These are phyloP conservation scores for Antheraea pernyi DNA, from an alignment of 1,140 invertebrate genomes.

Conservation along the genomic window DNA sequence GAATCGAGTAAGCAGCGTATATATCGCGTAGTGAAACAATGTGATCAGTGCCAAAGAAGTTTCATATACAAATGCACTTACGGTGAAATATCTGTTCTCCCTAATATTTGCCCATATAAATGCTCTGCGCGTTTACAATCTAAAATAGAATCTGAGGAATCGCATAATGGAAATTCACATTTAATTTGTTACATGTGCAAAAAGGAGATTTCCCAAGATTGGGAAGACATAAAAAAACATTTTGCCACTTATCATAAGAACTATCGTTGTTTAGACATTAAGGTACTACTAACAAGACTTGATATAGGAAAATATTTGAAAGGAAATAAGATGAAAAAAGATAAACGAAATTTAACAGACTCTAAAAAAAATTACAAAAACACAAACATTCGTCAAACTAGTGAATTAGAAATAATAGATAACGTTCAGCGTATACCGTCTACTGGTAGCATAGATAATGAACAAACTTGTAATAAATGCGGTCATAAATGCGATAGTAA, in stretches of 20 bases:
- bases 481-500: slow-evolving; percentile 73
- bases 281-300: slow-evolving; percentile 43
- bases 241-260: slow-evolving; percentile 49
- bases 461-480: slow-evolving; percentile 75
- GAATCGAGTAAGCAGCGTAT: slow-evolving; percentile 21
- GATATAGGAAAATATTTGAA: slow-evolving; percentile 32
- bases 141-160: slow-evolving; percentile 12
- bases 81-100: slow-evolving; percentile 37
- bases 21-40: slow-evolving; percentile 50
- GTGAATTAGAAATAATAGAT: slow-evolving; percentile 22
- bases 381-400: slow-evolving; percentile 11
- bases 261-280: slow-evolving; percentile 53
- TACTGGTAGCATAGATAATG: not conserved
- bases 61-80: slow-evolving; percentile 52
- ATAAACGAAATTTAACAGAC: slow-evolving; percentile 4
- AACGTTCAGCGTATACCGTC: slow-evolving; percentile 9
- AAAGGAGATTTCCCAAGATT: slow-evolving; percentile 43
- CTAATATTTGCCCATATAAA: slow-evolving; percentile 50
- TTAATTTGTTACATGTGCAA: slow-evolving; percentile 59
- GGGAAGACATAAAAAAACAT: slow-evolving; percentile 59
- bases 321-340: slow-evolving; percentile 25
- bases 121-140: slow-evolving; percentile 29
- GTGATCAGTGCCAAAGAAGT: slow-evolving; percentile 49
- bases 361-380: slow-evolving; percentile 21
- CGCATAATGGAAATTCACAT: slow-evolving; percentile 11